These are phyloP conservation scores for Eucera pruinosa DNA, from an alignment of 2,888 invertebrate species.

Conservation along the genomic window DNA sequence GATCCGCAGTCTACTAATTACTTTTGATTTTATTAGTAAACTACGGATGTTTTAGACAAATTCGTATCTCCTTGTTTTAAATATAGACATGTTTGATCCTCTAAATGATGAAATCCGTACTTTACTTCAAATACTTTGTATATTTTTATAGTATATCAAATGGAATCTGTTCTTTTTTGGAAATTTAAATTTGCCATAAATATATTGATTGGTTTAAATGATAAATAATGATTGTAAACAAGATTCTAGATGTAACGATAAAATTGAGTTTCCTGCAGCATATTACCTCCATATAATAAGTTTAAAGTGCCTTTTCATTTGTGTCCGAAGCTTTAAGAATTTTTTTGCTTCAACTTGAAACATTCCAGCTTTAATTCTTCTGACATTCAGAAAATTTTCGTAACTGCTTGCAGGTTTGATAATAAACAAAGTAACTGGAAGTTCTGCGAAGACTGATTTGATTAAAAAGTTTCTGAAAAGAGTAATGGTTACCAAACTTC, in stretches of 20 bases:
- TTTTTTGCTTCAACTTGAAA: background rate
- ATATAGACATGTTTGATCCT: too few species aligned
- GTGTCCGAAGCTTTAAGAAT: slow-evolving; percentile 13
- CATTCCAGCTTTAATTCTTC: slow-evolving; percentile 24
- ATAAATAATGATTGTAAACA: background rate
- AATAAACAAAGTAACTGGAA: slow-evolving; percentile 48
- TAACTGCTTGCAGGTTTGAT: slow-evolving; percentile 12
- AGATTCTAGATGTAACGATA: background rate
- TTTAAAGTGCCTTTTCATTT: slow-evolving; percentile 37
- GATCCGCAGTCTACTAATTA: too few species aligned
- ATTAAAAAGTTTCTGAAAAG: slow-evolving; percentile 37
- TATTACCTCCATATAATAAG: slow-evolving; percentile 13
- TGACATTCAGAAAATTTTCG: slow-evolving; percentile 22
- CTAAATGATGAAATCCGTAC: too few species aligned
- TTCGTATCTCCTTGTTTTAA: too few species aligned
- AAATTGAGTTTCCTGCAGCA: slow-evolving; percentile 1
- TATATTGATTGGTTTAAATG: too few species aligned
- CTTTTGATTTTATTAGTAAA: too few species aligned
- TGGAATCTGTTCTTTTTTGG: too few species aligned
- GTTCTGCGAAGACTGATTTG: slow-evolving; percentile 38
- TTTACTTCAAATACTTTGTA: too few species aligned
- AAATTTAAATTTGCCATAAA: too few species aligned
- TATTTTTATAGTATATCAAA: too few species aligned
- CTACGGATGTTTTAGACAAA: too few species aligned
- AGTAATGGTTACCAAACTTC: background rate